These are phyloP conservation scores for Episyrphus balteatus DNA, from an alignment of 1,140 invertebrate genomes.

Conservation along the genomic window DNA sequence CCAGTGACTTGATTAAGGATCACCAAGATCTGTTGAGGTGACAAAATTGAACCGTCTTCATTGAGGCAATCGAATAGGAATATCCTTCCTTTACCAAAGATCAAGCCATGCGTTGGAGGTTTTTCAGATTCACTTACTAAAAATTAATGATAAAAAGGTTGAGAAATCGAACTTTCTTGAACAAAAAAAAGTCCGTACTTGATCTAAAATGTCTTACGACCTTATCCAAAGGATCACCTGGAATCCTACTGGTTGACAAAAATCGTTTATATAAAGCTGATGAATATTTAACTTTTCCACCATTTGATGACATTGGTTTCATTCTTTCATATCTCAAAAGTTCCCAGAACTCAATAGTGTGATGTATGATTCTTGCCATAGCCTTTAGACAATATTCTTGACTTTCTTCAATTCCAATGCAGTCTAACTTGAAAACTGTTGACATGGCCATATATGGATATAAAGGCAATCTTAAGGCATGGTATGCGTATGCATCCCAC, in stretches of 20 bases:
- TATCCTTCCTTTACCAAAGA: constrained; percentile 47
- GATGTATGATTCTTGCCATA: constrained; percentile 23
- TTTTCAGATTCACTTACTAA: constrained; percentile 17
- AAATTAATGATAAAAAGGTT: no score
- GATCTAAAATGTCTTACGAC: constrained; percentile 33
- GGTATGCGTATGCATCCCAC: constrained; percentile 69
- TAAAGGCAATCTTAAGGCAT: constrained; percentile 49
- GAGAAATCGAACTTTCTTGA: constrained; percentile 12
- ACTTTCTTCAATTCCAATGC: constrained; percentile 22
- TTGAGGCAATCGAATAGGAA: constrained; percentile 32
- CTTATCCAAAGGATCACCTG: constrained; percentile 49
- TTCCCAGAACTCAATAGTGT: constrained; percentile 33
- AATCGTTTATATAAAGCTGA: constrained; percentile 49
- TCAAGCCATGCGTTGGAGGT: constrained; percentile 32
- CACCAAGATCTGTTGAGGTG: constrained; percentile 35
- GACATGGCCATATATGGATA: constrained; percentile 41
- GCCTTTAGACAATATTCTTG: constrained; percentile 23
- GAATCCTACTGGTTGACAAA: constrained; percentile 56
- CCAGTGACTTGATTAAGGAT: constrained; percentile 46
- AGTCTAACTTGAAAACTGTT: constrained; percentile 19
- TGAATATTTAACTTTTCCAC: constrained; percentile 33
- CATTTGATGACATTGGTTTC: constrained; percentile 52
- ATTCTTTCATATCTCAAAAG: constrained; percentile 36
- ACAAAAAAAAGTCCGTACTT: no score
- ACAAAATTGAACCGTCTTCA: constrained; percentile 27